Percentiles rank a stretch among this genome's conserved stretches.
These are phyloP conservation scores for Rhabdomys dilectus DNA, from an alignment of 2,113 vertebrate genomes.

Conservation along the genomic window DNA sequence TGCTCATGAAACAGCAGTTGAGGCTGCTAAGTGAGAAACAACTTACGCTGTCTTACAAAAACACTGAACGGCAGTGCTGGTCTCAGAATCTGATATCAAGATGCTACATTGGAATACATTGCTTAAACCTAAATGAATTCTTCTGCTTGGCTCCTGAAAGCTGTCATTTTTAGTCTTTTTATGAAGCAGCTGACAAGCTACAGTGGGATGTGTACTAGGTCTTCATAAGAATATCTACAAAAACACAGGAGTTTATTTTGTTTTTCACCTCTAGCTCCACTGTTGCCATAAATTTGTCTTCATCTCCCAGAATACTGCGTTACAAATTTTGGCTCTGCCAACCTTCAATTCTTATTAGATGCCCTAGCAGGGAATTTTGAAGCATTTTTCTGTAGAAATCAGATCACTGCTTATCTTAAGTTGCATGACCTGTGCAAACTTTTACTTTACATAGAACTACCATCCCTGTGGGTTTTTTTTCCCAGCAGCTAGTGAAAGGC, in stretches of 20 bases:
- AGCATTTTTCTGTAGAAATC: conserved; percentile 66
- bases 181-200: neutral
- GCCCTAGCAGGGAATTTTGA: neutral
- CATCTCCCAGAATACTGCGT: conserved; percentile 31
- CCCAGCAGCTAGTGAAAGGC: conserved; percentile 20
- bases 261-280: conserved; percentile 6
- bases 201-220: neutral
- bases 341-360: neutral
- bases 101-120: neutral
- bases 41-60: neutral
- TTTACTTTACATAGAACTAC: conserved; percentile 16
- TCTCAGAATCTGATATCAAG: neutral
- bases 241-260: neutral
- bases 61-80: neutral
- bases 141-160: conserved; percentile 41
- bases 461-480: neutral
- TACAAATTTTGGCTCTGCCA: conserved; percentile 1
- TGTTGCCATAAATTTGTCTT: conserved; percentile 35
- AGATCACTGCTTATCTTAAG: conserved; percentile 44
- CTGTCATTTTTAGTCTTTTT: conserved; percentile 16
- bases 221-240: neutral
- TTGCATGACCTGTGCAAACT: conserved; percentile 50
- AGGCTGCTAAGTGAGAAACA: neutral
- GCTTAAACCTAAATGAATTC: neutral
- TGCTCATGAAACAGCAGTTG: neutral